Evolutionary conservation across 1,140 invertebrate species (phyloP), one percentile per base, ranked within the genome.

Genomic region (Asobara japonica): DNA sequence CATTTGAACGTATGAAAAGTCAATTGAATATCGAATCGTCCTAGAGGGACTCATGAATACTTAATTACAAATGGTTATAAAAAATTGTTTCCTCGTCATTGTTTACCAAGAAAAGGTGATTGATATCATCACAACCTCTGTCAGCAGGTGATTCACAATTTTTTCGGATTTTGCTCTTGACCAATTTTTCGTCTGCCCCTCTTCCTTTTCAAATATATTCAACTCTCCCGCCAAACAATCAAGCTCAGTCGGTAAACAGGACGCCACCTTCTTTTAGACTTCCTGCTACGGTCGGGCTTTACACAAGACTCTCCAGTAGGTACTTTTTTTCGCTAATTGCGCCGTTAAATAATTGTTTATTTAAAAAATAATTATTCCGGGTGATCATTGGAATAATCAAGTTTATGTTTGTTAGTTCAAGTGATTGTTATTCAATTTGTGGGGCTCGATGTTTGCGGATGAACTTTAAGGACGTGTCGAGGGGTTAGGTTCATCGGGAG

Each of bases 261-360:
- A 56, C 22, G 51, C 18, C 25, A 5, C 51, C 20, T 51, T 11
- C 51, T 27, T 56, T 56, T 56, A 22, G 22, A 56, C 20, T 56
- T 56, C 51, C 51, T 56, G 51, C 51, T 56, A 25, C 22, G 51
- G 51, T 56, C 51, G 51, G 51, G 8, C 51, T 56, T 18, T 56
- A 56, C 25, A 56, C 51, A 56, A 56, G 51, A 25, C 13, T 56
- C 20, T 56, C 6, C 20, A 56, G 20, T 56, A 56, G 51, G 51
- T 56, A 25, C 51, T 25, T 25, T 56, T 56, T 56, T 56, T 5
- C 22, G 22, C 3, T 56, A 56, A 56, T 56, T 56, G 4, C 22
- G 22, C 8, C 1, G 13, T 25, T 27, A 3, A 56, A 56, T 27
- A 20, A 2, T 56, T 10, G 3, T 56, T 56, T 25, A 25, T 56